Percentiles rank a stretch among this genome's conserved stretches.
Evolutionary conservation across 2,888 invertebrate species (phyloP).

Genomic region (Zhuqinia jingwanae): DNA sequence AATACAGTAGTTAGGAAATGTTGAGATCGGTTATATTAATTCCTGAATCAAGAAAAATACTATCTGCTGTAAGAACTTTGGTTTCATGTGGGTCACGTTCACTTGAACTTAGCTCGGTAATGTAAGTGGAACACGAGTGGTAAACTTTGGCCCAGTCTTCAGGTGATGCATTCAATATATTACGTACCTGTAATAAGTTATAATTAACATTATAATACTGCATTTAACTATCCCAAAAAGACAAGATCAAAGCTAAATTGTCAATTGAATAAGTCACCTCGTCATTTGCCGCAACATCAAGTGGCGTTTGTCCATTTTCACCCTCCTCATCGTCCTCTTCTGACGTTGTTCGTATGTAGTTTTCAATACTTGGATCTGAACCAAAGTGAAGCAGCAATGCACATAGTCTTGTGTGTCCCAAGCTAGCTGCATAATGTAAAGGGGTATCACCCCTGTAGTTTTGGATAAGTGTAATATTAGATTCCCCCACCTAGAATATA

Average conservation of each 20-base stretch:
- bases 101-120: slow-evolving; percentile 29
- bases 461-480: slow-evolving; percentile 74
- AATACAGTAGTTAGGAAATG: slow-evolving; percentile 45
- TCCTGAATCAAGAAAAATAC: slow-evolving; percentile 76
- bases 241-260: no score
- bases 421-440: slow-evolving; percentile 74
- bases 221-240: no score
- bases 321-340: slow-evolving; percentile 70
- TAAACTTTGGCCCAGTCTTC: slow-evolving; percentile 69
- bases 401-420: slow-evolving; percentile 73
- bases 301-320: slow-evolving; percentile 74
- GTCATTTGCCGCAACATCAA: slow-evolving; percentile 74
- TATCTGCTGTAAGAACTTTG: slow-evolving; percentile 68
- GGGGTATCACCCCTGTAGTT: slow-evolving; percentile 78
- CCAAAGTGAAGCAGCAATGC: slow-evolving; percentile 75
- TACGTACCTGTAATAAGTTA: slow-evolving; percentile 20
- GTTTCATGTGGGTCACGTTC: slow-evolving; percentile 53
- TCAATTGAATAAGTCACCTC: slow-evolving; percentile 61
- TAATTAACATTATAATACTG: no score
- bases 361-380: slow-evolving; percentile 75
- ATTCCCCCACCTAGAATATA: slow-evolving; percentile 45
- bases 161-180: slow-evolving; percentile 43
- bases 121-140: slow-evolving; percentile 50
- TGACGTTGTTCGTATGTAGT: slow-evolving; percentile 71
- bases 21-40: slow-evolving; percentile 78